A percentile compares a stretch with the other conserved stretches of the same genome.
phyloP scores from a whole-genome alignment of 2,888 invertebrate species.

The Stenoptilia bipunctidactyla region DNA sequence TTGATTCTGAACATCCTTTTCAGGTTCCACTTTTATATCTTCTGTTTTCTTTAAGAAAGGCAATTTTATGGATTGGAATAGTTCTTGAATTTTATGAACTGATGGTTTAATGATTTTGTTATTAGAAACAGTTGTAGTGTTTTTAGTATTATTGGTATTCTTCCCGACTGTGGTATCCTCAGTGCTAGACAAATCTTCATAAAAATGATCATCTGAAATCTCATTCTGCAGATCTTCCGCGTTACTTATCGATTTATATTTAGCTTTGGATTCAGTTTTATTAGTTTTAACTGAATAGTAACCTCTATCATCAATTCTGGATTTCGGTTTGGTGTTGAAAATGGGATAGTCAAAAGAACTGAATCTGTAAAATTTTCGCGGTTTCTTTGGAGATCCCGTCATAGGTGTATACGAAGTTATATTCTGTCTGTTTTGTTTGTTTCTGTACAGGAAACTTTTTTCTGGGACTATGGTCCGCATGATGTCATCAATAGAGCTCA shows the following conservation, averaged over 20 bases:
- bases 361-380: constrained; percentile 40
- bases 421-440: constrained; percentile 28
- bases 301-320: constrained; percentile 46
- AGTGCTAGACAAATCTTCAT: constrained; percentile 54
- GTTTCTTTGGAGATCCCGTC: constrained; percentile 41
- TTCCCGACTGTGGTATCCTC: constrained; percentile 28
- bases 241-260: constrained; percentile 42
- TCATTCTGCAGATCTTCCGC: constrained; percentile 36
- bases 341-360: constrained; percentile 55
- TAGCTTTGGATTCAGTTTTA: constrained; percentile 36
- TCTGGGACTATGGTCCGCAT: constrained; percentile 48
- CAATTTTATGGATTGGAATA: constrained; percentile 49
- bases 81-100: constrained; percentile 48
- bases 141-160: constrained; percentile 9
- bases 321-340: constrained; percentile 39
- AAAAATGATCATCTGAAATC: constrained; percentile 49
- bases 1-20: constrained; percentile 11
- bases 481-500: constrained; percentile 39
- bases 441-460: constrained; percentile 59
- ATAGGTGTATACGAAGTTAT: constrained; percentile 55
- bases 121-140: background rate
- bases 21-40: constrained; percentile 20
- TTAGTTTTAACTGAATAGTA: constrained; percentile 53
- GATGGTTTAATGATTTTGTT: constrained; percentile 31
- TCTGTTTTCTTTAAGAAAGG: constrained; percentile 46